A percentile compares a stretch with the other conserved stretches of the same genome.
Conservation (phyloP, 2,888 invertebrate species). For the Prosapia bicincta region DNA sequence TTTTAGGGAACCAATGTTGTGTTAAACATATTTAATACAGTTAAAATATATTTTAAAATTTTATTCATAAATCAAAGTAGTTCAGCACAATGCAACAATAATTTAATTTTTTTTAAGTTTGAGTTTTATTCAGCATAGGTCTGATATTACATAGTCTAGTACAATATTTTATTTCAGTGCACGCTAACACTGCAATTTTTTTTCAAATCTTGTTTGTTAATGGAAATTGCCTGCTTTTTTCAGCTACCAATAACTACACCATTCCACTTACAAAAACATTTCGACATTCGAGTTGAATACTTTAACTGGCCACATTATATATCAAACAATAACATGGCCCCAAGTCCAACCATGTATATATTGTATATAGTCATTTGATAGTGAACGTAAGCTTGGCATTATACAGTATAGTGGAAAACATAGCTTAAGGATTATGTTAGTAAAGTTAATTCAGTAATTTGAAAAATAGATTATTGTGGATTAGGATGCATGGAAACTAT, state of each 20-base stretch:
- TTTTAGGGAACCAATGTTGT: too few relatives aligned
- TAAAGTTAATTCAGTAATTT: not conserved
- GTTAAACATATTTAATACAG: too few relatives aligned
- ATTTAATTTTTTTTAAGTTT: too few relatives aligned
- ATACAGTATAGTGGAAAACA: not conserved
- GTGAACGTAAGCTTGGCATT: not conserved
- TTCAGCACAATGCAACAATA: too few relatives aligned
- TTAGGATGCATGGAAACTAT: not conserved
- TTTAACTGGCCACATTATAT: not conserved
- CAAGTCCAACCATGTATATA: not conserved
- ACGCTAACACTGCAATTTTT: not conserved
- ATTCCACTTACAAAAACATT: not conserved
- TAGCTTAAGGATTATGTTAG: not conserved
- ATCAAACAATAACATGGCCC: not conserved
- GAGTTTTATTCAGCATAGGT: not conserved
- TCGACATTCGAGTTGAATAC: not conserved
- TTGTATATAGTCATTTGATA: slow-evolving; percentile 7
- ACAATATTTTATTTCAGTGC: not conserved
- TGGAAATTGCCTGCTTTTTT: not conserved
- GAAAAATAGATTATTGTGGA: not conserved
- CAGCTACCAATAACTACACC: not conserved
- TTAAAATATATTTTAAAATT: too few relatives aligned
- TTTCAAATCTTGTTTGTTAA: not conserved
- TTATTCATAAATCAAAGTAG: too few relatives aligned
- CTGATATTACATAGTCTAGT: not conserved